These are phyloP conservation scores for Eucriotettix oculatus DNA, from an alignment of 2,888 invertebrate species.

Conservation along the genomic window DNA sequence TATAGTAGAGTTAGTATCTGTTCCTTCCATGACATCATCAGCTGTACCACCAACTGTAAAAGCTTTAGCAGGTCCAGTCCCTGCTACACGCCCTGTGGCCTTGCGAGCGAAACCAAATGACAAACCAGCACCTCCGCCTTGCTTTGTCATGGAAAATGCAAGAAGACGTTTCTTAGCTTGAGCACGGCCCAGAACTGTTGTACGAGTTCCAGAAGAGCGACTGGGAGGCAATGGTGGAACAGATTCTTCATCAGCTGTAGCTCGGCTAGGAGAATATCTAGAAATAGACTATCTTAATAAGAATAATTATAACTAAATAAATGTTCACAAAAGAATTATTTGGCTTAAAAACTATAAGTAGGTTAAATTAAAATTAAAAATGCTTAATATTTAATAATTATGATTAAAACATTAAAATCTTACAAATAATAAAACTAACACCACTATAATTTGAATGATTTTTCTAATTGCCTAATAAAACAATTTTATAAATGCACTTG, in stretches of 20 bases:
- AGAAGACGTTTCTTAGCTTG: conserved; percentile 26
- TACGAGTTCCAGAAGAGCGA: background rate
- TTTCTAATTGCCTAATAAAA: too few species aligned
- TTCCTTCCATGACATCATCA: background rate
- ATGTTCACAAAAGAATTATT: too few species aligned
- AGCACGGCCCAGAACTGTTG: conserved; percentile 21
- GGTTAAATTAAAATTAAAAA: too few species aligned
- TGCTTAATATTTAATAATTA: too few species aligned
- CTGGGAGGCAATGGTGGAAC: background rate
- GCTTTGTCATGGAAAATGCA: conserved; percentile 24
- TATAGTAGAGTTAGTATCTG: background rate
- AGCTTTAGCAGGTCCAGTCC: background rate
- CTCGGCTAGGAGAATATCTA: conserved; percentile 10
- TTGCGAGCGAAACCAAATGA: conserved; percentile 12
- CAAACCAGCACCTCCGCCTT: conserved; percentile 14
- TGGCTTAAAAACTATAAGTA: too few species aligned
- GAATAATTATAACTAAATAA: too few species aligned
- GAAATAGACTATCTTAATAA: background rate
- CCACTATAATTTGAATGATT: too few species aligned
- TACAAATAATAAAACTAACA: too few species aligned
- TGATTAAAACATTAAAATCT: too few species aligned
- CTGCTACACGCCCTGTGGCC: background rate
- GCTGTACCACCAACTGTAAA: background rate
- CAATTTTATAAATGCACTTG: too few species aligned
- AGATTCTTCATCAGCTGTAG: conserved; percentile 5